phyloP scores from a whole-genome alignment of 1,140 invertebrate genomes.

The Brevipalpus yothersi region DNA sequence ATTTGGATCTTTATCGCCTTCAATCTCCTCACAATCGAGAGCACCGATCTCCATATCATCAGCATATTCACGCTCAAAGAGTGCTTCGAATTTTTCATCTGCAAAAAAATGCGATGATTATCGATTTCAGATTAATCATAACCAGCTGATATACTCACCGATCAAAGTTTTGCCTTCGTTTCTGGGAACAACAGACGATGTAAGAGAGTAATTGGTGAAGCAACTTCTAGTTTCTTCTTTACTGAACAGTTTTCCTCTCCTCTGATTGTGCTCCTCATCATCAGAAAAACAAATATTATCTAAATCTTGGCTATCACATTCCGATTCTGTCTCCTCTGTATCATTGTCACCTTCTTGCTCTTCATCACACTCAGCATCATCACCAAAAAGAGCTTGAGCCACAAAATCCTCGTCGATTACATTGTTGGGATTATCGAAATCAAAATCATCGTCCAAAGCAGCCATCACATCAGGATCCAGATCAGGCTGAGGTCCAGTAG shows the following conservation, averaged over 20 bases:
- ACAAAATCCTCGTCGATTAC: slow-evolving; percentile 36
- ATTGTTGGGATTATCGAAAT: slow-evolving; percentile 56
- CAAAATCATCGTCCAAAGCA: slow-evolving; percentile 73
- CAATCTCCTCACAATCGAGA: slow-evolving; percentile 19
- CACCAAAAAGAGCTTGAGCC: slow-evolving; percentile 3
- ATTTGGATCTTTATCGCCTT: slow-evolving; percentile 4
- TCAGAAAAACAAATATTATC: not conserved
- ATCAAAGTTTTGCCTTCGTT: slow-evolving; percentile 39
- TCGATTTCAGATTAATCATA: not conserved
- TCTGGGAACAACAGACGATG: slow-evolving; percentile 60
- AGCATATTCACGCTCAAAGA: slow-evolving; percentile 27
- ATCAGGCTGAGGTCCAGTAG: slow-evolving; percentile 43
- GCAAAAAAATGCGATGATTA: slow-evolving; percentile 19
- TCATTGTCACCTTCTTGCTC: not conserved
- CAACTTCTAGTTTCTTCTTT: slow-evolving; percentile 58
- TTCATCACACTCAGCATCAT: not conserved
- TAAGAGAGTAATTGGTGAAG: slow-evolving; percentile 84
- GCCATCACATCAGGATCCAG: slow-evolving; percentile 80
- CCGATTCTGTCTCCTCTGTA: slow-evolving; percentile 1
- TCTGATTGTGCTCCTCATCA: not conserved
- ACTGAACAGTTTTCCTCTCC: slow-evolving; percentile 3
- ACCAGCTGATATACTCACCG: not conserved
- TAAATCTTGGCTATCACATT: not conserved
- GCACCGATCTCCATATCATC: slow-evolving; percentile 72
- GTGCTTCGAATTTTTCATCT: slow-evolving; percentile 62